Base-by-base conservation (phyloP, 2,888 invertebrate species). In the Pollenia amentaria region DNA sequence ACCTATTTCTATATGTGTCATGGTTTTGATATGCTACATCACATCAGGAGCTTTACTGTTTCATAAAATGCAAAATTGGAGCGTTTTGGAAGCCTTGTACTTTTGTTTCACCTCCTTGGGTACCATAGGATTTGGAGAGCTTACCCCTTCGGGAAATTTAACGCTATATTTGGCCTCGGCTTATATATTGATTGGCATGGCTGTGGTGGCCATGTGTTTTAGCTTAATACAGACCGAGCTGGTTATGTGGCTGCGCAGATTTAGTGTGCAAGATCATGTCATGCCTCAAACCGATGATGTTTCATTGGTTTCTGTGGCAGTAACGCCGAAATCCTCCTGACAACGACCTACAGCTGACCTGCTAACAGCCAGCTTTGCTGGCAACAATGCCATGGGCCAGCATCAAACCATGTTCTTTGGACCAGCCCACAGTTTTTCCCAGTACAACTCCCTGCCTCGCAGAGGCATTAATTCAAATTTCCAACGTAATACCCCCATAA, bases 61-160 rank as follows among this genome's bases (percentile, higher is more conserved):
- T 93, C 96, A 97, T 86, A 95, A 96, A 76, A 96, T 98, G 92
- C 99, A 99, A 93, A 95, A 96, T 89, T 99, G 99, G 99, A 96
- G 96, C 85, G 95, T 97, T 55, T 94, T 98, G 75, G 98, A 98
- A 91, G 98, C 98, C 46, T 95, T 96, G 86, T 97, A 96, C 92
- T 97, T 97, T 92, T 96, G 97, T 90, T 97, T 97, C 93, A 96
- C 96, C 18, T 96, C 95, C 85, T 94, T 96, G 87, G 97, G 97
- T 38, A 97, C 97, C 12, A 97, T 97, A 89, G 97, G 97, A 1
- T 97, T 97, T 90, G 97, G 97, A 0, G 96, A 97, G 90, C 93
- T 97, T 88, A 94, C 96, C 78, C 97, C 97, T 0, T 93, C 93
- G 46, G 94, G 95, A 88, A 96, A 96, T 89, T 92, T 97, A 42